These are phyloP conservation scores for Thymelicus lineola DNA, from an alignment of 2,888 invertebrate species.

Conservation along the genomic window DNA sequence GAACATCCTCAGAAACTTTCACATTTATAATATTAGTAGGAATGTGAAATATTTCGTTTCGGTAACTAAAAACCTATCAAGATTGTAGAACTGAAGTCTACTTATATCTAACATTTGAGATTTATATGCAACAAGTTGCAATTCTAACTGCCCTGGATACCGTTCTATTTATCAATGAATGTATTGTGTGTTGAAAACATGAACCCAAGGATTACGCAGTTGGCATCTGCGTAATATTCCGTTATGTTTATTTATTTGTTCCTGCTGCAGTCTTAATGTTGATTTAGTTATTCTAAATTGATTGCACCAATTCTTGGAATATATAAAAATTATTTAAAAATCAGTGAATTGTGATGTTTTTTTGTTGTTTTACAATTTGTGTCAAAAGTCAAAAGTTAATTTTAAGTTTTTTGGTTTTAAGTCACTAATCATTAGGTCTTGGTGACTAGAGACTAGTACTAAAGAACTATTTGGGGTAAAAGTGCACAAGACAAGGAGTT, in stretches of 20 bases:
- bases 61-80: no score
- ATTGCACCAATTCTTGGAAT: not conserved
- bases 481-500: not conserved
- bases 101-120: not conserved
- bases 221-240: conserved; percentile 1
- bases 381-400: no score
- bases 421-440: no score
- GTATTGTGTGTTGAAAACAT: conserved; percentile 16
- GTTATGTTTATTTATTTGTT: not conserved
- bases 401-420: no score
- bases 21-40: no score
- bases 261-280: not conserved
- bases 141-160: conserved; percentile 16
- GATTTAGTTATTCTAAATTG: not conserved
- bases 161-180: not conserved
- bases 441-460: no score
- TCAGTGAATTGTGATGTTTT: not conserved
- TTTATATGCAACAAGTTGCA: conserved; percentile 8
- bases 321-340: not conserved
- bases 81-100: no score
- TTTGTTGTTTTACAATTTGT: no score
- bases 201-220: conserved; percentile 7
- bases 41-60: no score
- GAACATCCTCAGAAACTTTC: no score
- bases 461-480: no score